Evolutionary conservation across 2,113 vertebrate species (phyloP).

Genomic region (Balaenoptera acutorostrata): DNA sequence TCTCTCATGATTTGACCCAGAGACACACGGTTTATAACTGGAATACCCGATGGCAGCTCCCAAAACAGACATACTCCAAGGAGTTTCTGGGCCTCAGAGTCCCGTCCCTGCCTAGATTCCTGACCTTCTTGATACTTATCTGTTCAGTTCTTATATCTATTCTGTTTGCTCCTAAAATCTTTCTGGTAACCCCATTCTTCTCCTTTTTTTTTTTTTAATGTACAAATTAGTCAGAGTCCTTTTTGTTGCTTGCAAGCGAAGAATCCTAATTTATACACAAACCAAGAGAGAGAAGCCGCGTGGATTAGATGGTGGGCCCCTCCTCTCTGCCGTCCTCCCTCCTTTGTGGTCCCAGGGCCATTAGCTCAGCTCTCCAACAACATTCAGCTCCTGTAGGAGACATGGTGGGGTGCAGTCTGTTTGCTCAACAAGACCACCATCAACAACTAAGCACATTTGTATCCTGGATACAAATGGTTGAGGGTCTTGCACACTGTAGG

Average conservation of each 20-base stretch:
- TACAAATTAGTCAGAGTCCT: background rate
- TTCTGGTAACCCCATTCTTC: background rate
- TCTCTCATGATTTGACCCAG: background rate
- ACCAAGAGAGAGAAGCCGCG: background rate
- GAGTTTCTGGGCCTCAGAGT: background rate
- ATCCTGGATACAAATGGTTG: background rate
- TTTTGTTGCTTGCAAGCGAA: background rate
- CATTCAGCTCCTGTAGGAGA: background rate
- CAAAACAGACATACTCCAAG: background rate
- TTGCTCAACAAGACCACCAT: background rate
- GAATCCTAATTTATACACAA: background rate
- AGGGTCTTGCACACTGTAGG: background rate
- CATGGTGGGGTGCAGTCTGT: background rate
- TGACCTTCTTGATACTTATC: background rate
- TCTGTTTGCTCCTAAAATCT: slow-evolving; percentile 18
- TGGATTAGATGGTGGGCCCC: background rate
- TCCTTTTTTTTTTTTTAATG: background rate
- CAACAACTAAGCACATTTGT: background rate
- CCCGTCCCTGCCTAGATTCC: background rate
- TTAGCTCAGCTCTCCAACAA: background rate
- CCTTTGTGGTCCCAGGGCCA: background rate
- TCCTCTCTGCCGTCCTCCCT: background rate
- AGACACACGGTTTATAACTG: background rate
- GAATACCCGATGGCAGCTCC: background rate
- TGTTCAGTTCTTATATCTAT: slow-evolving; percentile 5